phyloP scores from a whole-genome alignment of 2,888 invertebrate species.

The Ceraclea dissimilis region DNA sequence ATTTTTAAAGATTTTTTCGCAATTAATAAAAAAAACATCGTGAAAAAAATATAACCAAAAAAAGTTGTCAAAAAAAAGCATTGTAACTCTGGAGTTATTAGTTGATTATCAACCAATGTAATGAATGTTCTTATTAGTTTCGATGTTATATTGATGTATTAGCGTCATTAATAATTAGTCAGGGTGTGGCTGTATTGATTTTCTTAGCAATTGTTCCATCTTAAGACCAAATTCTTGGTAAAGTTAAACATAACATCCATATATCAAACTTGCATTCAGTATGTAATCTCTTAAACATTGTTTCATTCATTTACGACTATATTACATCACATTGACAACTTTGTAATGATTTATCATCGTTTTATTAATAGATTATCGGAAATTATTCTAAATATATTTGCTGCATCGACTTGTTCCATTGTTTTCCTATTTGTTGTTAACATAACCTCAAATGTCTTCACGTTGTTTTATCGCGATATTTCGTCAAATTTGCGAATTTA shows the following conservation, averaged over 20 bases:
- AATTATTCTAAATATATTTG: no score
- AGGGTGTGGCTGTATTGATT: slow-evolving; percentile 52
- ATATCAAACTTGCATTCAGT: no score
- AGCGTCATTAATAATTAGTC: slow-evolving; percentile 41
- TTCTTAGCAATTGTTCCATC: slow-evolving; percentile 35
- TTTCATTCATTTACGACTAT: no score
- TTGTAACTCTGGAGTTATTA: slow-evolving; percentile 1
- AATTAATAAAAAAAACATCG: slow-evolving; percentile 34
- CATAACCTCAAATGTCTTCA: neutral
- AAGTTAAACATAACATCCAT: neutral
- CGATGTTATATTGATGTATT: slow-evolving; percentile 26
- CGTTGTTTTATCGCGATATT: no score
- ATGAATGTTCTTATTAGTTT: neutral
- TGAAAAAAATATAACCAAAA: slow-evolving; percentile 42
- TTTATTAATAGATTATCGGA: no score
- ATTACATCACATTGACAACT: no score
- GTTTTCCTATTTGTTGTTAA: neutral
- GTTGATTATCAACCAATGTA: slow-evolving; percentile 5
- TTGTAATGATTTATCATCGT: no score
- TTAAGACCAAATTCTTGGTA: neutral
- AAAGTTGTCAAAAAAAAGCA: slow-evolving; percentile 36
- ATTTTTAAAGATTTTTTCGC: slow-evolving; percentile 42
- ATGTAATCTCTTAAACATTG: neutral
- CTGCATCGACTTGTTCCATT: no score
- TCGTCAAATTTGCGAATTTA: no score